Conservation (phyloP, 2,797 vertebrate genomes). For the Rhabdomys pumilio region DNA sequence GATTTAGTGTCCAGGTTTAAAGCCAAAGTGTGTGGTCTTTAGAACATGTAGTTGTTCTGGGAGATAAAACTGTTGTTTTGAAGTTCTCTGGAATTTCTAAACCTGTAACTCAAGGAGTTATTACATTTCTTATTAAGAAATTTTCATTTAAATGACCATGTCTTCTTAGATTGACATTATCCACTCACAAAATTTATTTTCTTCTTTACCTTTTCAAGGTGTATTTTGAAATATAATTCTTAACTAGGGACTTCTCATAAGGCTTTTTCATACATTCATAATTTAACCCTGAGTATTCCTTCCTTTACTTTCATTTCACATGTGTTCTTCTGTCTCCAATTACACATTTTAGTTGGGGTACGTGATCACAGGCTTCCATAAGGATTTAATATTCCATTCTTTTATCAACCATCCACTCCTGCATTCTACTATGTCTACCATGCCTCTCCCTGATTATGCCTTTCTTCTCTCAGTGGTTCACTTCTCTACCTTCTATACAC, state of each 20-base stretch:
- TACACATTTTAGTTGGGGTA: background rate
- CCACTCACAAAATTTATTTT: too few relatives aligned
- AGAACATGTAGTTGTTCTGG: background rate
- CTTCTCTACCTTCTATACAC: background rate
- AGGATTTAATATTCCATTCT: background rate
- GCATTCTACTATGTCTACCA: too few relatives aligned
- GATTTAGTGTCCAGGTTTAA: background rate
- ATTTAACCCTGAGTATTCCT: background rate
- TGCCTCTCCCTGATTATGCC: too few relatives aligned
- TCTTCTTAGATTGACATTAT: background rate
- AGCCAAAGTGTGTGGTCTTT: too few relatives aligned
- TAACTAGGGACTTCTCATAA: background rate
- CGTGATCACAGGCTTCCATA: background rate
- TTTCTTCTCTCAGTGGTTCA: background rate
- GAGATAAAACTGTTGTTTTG: background rate
- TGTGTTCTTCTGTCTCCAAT: background rate
- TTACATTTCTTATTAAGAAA: background rate
- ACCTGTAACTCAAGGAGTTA: too few relatives aligned
- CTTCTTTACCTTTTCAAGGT: background rate
- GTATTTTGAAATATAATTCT: background rate
- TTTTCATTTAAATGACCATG: background rate
- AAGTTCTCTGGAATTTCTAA: background rate
- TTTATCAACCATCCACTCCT: background rate
- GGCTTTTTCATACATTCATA: background rate
- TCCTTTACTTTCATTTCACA: background rate